A percentile compares a stretch with the other conserved stretches of the same genome.
phyloP scores from a whole-genome alignment of 2,113 vertebrate species.

The Petaurus breviceps region DNA sequence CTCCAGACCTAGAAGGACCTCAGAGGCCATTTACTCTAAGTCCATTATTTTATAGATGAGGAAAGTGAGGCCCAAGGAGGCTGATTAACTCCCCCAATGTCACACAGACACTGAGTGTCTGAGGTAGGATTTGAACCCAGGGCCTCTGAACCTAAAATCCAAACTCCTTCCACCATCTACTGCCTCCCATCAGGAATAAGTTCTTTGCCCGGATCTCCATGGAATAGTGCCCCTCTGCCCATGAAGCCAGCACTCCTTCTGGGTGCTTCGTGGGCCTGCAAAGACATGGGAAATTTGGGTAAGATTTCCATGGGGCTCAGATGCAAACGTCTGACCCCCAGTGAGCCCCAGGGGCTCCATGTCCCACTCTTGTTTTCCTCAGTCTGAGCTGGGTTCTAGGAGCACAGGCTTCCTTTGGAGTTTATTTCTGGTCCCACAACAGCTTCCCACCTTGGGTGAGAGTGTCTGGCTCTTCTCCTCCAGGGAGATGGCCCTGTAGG shows the following conservation, averaged over 20 bases:
- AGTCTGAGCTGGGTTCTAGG: not conserved
- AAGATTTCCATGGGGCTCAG: not conserved
- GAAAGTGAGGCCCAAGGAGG: not conserved
- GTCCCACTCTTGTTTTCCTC: not conserved
- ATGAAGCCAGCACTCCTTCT: not conserved
- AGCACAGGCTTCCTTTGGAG: not conserved
- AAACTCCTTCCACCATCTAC: not conserved
- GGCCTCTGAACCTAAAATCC: not conserved
- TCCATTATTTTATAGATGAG: not conserved
- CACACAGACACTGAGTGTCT: not conserved
- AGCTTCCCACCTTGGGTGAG: not conserved
- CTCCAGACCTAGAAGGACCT: not conserved
- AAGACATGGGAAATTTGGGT: not conserved
- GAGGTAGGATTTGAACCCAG: not conserved
- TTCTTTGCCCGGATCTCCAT: not conserved
- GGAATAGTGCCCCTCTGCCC: not conserved
- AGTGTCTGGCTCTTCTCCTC: not conserved
- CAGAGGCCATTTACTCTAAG: not conserved
- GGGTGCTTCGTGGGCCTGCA: not conserved
- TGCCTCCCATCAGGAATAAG: not conserved
- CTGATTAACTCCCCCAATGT: not conserved
- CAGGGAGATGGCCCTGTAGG: not conserved
- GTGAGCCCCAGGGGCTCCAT: not conserved
- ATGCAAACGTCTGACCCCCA: not conserved
- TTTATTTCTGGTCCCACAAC: not conserved